Evolutionary conservation across 2,797 vertebrate genomes (phyloP).

Genomic region (Setipinna tenuifilis): DNA sequence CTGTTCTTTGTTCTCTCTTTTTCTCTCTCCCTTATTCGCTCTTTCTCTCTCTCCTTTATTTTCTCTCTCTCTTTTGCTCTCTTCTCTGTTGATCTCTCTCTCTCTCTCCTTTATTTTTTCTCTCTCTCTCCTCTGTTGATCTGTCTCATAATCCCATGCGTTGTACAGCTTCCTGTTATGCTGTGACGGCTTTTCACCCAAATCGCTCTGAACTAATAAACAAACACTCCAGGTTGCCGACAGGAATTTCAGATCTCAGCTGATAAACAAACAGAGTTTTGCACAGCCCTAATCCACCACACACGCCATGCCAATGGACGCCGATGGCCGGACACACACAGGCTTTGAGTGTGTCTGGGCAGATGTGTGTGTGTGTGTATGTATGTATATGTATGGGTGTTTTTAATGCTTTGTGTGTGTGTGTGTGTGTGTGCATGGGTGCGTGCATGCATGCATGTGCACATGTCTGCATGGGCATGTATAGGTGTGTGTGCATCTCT

Average conservation of each 20-base stretch:
- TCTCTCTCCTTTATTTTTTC: too few relatives aligned
- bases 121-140: too few relatives aligned
- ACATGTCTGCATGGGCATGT: background rate
- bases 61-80: too few relatives aligned
- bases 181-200: background rate
- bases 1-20: too few relatives aligned
- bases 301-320: background rate
- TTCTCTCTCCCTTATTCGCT: too few relatives aligned
- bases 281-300: background rate
- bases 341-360: too few relatives aligned
- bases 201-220: constrained; percentile 11
- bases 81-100: background rate
- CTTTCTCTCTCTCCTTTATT: too few relatives aligned
- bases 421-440: too few relatives aligned
- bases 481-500: background rate
- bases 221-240: constrained; percentile 6
- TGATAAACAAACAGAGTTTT: constrained; percentile 11
- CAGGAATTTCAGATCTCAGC: background rate
- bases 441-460: too few relatives aligned
- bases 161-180: background rate
- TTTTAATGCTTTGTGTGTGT: too few relatives aligned
- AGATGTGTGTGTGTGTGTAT: too few relatives aligned
- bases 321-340: background rate
- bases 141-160: constrained; percentile 5
- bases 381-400: too few relatives aligned